Conservation (phyloP, 1,140 invertebrate species). For the Apis florea region DNA sequence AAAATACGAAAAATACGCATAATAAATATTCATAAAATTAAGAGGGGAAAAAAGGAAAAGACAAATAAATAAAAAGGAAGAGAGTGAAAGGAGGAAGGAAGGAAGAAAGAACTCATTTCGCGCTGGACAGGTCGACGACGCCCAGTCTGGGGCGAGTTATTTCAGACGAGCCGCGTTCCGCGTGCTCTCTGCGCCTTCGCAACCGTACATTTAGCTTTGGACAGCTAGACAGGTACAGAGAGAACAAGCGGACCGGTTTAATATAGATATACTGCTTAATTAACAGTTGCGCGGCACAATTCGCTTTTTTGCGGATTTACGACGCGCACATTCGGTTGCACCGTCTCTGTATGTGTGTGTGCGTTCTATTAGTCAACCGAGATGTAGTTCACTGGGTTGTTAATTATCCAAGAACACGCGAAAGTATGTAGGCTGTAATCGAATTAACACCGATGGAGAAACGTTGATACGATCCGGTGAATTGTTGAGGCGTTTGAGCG, state of each 20-base stretch:
- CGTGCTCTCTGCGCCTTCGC: conserved; percentile 38
- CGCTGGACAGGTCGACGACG: conserved; percentile 61
- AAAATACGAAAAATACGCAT: no score
- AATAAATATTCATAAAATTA: background rate
- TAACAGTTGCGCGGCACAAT: conserved; percentile 36
- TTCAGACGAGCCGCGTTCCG: conserved; percentile 56
- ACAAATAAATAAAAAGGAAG: background rate
- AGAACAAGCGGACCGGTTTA: conserved; percentile 50
- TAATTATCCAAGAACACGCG: conserved; percentile 36
- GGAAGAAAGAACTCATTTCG: conserved; percentile 56
- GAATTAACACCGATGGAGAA: conserved; percentile 40
- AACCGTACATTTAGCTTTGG: conserved; percentile 51
- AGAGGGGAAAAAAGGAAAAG: background rate
- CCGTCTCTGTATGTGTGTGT: background rate
- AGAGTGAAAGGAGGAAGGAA: background rate
- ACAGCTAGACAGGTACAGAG: conserved; percentile 57
- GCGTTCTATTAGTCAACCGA: background rate
- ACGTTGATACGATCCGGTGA: conserved; percentile 33
- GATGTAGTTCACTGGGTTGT: conserved; percentile 27
- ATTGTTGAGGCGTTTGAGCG: background rate
- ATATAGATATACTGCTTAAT: conserved; percentile 55
- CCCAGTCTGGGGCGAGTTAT: conserved; percentile 66
- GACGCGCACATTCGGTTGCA: conserved; percentile 18
- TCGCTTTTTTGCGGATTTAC: conserved; percentile 29
- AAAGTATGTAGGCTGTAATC: conserved; percentile 36